Evolutionary conservation across 2,113 vertebrate species (phyloP).

Genomic region (Lophochroa leadbeateri): DNA sequence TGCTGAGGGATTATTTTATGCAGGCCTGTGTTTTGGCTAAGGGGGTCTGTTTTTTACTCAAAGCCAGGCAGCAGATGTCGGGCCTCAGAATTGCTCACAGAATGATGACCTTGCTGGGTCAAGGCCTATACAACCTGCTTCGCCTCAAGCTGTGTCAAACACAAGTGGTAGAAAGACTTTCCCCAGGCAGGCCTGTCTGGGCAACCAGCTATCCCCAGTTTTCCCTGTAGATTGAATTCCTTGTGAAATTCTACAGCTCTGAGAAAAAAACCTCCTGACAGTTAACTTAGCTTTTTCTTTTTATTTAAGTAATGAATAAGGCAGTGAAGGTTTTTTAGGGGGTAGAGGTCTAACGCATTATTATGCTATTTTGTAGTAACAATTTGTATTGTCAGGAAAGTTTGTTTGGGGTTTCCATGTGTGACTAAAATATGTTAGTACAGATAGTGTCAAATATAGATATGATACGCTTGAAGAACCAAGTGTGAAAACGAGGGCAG

Average conservation of each 20-base stretch:
- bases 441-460: conserved; percentile 36
- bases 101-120: conserved; percentile 78
- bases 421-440: conserved; percentile 50
- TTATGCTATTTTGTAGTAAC: conserved; percentile 34
- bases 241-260: conserved; percentile 71
- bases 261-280: conserved; percentile 59
- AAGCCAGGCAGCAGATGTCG: conserved; percentile 81
- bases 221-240: conserved; percentile 64
- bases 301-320: conserved; percentile 60
- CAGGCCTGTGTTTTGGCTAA: conserved; percentile 74
- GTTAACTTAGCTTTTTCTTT: conserved; percentile 70
- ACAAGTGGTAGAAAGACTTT: conserved; percentile 68
- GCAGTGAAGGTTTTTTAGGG: conserved; percentile 61
- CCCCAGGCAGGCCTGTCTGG: conserved; percentile 69
- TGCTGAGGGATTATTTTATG: conserved; percentile 80
- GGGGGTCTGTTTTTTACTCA: conserved; percentile 71
- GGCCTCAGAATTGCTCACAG: conserved; percentile 76
- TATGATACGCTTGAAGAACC: background rate
- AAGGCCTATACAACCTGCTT: conserved; percentile 73
- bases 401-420: conserved; percentile 29
- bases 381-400: conserved; percentile 37
- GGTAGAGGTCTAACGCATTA: conserved; percentile 51
- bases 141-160: conserved; percentile 76
- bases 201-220: conserved; percentile 61
- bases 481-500: background rate